These are phyloP conservation scores for Heterohyrax brucei DNA, from an alignment of 2,797 vertebrate species.

Conservation along the genomic window DNA sequence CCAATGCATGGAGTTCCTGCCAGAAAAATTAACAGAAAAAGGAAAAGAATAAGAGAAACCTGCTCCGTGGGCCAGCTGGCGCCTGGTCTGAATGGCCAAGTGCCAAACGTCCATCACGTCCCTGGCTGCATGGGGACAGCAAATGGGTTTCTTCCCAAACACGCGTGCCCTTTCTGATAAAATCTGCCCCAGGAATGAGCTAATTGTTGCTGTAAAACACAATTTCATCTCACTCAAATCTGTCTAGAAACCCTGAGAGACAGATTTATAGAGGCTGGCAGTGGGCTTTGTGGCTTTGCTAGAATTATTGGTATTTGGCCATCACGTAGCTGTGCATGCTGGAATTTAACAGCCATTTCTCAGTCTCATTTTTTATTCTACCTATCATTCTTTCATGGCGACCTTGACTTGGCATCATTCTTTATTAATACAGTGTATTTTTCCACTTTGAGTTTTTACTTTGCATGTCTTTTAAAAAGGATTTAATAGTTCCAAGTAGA, in stretches of 20 bases:
- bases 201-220: slow-evolving; percentile 84
- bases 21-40: not conserved
- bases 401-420: too few species aligned
- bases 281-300: slow-evolving; percentile 54
- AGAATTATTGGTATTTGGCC: slow-evolving; percentile 76
- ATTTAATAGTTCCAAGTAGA: not conserved
- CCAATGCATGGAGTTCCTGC: slow-evolving; percentile 42
- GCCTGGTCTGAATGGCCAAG: slow-evolving; percentile 72
- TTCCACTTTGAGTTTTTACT: not conserved
- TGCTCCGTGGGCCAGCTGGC: slow-evolving; percentile 70
- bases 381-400: not conserved
- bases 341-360: not conserved
- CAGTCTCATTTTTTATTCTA: not conserved
- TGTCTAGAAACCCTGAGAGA: slow-evolving; percentile 66
- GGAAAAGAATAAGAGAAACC: not conserved
- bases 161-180: slow-evolving; percentile 75
- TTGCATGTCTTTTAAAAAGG: not conserved
- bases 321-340: slow-evolving; percentile 77
- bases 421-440: not conserved
- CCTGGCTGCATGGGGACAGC: slow-evolving; percentile 74
- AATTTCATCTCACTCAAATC: slow-evolving; percentile 75
- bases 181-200: slow-evolving; percentile 82
- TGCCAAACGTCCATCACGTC: slow-evolving; percentile 73
- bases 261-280: not conserved
- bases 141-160: slow-evolving; percentile 82